Evolutionary conservation across 92 coral and sea anemone genomes (phyloP).

Genomic region (Epizoanthus ramosus): DNA sequence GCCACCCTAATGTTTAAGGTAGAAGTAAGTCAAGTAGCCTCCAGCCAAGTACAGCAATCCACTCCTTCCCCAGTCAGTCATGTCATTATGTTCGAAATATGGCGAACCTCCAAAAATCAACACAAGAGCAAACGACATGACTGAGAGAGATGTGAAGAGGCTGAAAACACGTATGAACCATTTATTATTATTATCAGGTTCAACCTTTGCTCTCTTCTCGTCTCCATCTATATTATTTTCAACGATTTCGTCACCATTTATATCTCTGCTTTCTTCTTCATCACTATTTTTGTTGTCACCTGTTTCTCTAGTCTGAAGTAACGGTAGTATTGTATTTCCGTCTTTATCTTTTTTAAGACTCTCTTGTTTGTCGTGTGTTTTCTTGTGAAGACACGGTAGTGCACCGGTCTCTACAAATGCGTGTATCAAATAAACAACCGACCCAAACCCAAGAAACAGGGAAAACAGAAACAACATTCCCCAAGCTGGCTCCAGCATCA

Average conservation of each 20-base stretch:
- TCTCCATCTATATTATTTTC: no score
- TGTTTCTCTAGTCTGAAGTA: no score
- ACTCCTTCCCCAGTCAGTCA: not conserved
- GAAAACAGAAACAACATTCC: not conserved
- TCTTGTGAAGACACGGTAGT: no score
- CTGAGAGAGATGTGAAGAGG: not conserved
- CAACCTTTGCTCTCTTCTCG: no score
- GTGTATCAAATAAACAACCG: not conserved
- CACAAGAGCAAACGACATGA: not conserved
- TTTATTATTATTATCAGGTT: no score
- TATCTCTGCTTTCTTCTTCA: no score
- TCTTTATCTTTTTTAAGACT: no score
- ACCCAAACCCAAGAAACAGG: not conserved
- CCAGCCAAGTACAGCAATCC: not conserved
- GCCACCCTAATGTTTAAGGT: not conserved
- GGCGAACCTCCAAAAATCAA: not conserved
- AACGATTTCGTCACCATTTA: no score
- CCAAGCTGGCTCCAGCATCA: constrained; percentile 15
- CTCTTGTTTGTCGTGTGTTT: no score
- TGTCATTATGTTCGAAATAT: not conserved
- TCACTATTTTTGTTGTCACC: no score
- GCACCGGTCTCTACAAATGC: not conserved
- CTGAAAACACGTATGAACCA: not conserved
- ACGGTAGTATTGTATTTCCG: no score
- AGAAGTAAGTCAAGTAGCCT: not conserved